phyloP scores from a whole-genome alignment of 2,113 vertebrate genomes.

The Lucifuga dentata region DNA sequence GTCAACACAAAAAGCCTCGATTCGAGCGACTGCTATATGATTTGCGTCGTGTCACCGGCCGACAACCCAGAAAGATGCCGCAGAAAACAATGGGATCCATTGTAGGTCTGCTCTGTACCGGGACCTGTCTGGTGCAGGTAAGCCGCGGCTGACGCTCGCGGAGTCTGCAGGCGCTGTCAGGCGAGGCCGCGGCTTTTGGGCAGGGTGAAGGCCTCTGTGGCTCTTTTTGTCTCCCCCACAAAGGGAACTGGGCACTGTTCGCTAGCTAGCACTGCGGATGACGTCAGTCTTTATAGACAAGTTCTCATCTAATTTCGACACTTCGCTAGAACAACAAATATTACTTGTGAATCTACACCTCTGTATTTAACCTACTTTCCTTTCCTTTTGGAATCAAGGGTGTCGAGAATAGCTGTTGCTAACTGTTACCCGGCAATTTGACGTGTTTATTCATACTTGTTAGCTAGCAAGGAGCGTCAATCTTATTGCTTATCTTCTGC shows the following conservation, averaged over 20 bases:
- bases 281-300: constrained; percentile 63
- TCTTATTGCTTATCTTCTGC: neutral
- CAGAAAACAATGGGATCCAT: constrained; percentile 83
- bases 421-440: constrained; percentile 57
- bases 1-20: constrained; percentile 27
- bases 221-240: constrained; percentile 77
- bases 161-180: constrained; percentile 31
- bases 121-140: constrained; percentile 84
- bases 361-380: neutral
- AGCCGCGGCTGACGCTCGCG: constrained; percentile 52
- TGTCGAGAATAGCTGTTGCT: constrained; percentile 63
- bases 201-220: constrained; percentile 73
- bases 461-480: neutral
- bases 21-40: constrained; percentile 70
- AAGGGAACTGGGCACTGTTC: constrained; percentile 65
- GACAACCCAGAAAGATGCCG: constrained; percentile 81
- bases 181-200: constrained; percentile 72
- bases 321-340: neutral
- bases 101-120: constrained; percentile 82
- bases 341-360: neutral
- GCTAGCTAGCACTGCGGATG: constrained; percentile 43
- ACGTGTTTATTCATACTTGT: constrained; percentile 48
- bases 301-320: constrained; percentile 50
- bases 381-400: constrained; percentile 28
- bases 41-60: constrained; percentile 66